Percentiles rank a stretch among this genome's conserved stretches.
phyloP scores from a whole-genome alignment of 1,140 invertebrate genomes.

The Leptoteleia sp. region DNA sequence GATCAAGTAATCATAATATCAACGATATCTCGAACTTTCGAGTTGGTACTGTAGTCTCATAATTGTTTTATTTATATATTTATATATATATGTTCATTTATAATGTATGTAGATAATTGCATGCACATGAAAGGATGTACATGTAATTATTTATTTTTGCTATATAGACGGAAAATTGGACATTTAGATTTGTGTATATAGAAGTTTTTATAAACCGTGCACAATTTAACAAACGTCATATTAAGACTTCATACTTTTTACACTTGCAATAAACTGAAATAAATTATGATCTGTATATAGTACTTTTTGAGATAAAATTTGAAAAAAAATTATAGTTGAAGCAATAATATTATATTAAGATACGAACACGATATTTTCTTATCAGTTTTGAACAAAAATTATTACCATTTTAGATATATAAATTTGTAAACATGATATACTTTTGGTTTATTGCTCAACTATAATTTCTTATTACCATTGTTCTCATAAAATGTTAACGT shows the following conservation, averaged over 20 bases:
- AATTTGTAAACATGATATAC: too few species aligned
- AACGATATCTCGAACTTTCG: constrained; percentile 64
- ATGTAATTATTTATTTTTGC: constrained; percentile 30
- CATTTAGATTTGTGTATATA: constrained; percentile 59
- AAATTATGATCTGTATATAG: too few species aligned
- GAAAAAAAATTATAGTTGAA: too few species aligned
- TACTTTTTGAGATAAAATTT: too few species aligned
- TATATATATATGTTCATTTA: constrained; percentile 25
- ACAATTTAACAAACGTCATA: constrained; percentile 44
- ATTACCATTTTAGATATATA: too few species aligned
- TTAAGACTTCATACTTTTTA: constrained; percentile 17
- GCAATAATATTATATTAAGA: too few species aligned
- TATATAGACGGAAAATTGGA: constrained; percentile 60
- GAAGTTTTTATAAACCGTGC: constrained; percentile 53
- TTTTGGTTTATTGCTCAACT: too few species aligned
- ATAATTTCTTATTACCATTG: too few species aligned
- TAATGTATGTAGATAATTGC: constrained; percentile 15
- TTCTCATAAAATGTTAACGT: too few species aligned
- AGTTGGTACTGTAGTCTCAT: constrained; percentile 60
- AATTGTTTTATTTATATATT: constrained; percentile 37
- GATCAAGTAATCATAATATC: constrained; percentile 57
- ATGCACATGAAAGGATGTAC: constrained; percentile 19
- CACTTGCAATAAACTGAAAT: constrained; percentile 9
- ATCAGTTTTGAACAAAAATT: too few species aligned
- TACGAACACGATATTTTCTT: too few species aligned